phyloP scores from a whole-genome alignment of 2,113 vertebrate species.

The Nycticorax nycticorax region DNA sequence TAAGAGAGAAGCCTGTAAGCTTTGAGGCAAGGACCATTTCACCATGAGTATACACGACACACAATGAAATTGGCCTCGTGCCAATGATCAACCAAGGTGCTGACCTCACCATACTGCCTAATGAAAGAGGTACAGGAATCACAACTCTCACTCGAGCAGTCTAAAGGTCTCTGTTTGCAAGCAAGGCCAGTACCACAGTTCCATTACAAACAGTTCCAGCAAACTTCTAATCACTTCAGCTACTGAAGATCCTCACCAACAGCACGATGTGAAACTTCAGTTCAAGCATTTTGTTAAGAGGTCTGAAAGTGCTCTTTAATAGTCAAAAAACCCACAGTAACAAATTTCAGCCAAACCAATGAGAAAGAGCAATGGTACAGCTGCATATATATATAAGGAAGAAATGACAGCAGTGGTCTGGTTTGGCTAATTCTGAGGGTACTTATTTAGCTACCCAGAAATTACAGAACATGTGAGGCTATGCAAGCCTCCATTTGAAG shows the following conservation, averaged over 20 bases:
- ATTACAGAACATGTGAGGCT: not conserved
- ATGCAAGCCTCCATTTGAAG: not conserved
- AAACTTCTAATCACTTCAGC: not conserved
- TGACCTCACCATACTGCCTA: not conserved
- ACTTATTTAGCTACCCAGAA: not conserved
- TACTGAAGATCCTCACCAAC: not conserved
- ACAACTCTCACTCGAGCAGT: not conserved
- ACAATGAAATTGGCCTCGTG: not conserved
- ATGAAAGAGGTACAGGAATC: not conserved
- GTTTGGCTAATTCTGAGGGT: not conserved
- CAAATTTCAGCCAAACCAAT: not conserved
- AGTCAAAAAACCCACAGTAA: not conserved
- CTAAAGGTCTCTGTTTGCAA: not conserved
- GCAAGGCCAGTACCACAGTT: not conserved
- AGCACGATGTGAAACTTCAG: not conserved
- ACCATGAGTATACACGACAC: accelerated
- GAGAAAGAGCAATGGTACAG: not conserved
- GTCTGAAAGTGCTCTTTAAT: not conserved
- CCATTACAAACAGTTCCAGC: not conserved
- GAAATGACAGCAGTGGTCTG: not conserved
- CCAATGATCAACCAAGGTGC: not conserved
- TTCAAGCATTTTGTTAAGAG: not conserved
- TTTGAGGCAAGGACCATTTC: not conserved
- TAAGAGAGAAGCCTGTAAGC: not conserved
- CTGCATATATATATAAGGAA: not conserved